Base-by-base conservation (phyloP, 1,140 invertebrate genomes). In the Scaptomyza pallida region DNA sequence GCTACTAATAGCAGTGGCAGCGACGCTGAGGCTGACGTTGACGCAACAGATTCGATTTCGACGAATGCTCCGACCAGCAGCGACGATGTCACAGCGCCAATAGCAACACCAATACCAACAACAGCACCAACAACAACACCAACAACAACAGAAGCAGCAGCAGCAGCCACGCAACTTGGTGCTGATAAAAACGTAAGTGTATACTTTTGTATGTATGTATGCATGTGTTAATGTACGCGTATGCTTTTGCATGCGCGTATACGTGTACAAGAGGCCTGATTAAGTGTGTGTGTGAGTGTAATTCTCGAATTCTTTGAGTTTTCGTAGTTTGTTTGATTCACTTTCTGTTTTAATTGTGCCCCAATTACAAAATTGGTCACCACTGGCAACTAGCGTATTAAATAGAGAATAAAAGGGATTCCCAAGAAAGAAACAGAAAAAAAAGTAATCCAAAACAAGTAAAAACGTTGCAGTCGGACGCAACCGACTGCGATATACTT, bases 151-250 rank as follows among this genome's bases (percentile, higher is more conserved):
- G 5, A 41, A 60, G 44, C 68, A 52, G 2, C 43, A 35, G 43
- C 43, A 48, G 57, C 57, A 59, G 54, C n/a, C n/a, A n/a, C 73
- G 41, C 12, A 64, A 44, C 41, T 40, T 19, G 50, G 13, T 78
- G 82, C 82, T 88, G 81, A 86, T 86, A 86, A 81, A 90, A 89
- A 76, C 68, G 88, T 90, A 89, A 73, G 88, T 85, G 68, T 45
- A 45, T 67, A n/a, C n/a, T n/a, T n/a, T 35, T 2, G 21, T 40
- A 3, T 44, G 8, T 54, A 17, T 59, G 12, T 55, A 13, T 13
- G n/a, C 30, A 2, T 48, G 8, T 55, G 21, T 59, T 8, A 48
- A 15, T 13, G n/a, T 23, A 17, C 37, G n/a, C n/a, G 5, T 55
- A 13, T 55, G 37, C 51, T 40, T 61, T 61, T 63, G 17, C 37